Conservation (phyloP, 2,888 invertebrate genomes). For the Pegoplata infirma region DNA sequence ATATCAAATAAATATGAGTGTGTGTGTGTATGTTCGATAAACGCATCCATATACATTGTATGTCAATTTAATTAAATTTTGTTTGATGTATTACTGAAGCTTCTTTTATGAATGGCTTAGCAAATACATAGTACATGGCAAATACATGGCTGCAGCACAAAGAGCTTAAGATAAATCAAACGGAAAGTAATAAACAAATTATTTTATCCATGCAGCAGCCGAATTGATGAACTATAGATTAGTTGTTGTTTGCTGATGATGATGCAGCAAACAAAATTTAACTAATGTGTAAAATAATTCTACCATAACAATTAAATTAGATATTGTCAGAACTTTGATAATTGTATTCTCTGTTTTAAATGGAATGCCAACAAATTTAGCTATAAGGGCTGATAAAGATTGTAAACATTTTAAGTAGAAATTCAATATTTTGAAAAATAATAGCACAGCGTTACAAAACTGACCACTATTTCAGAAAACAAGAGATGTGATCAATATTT, state of each 20-base stretch:
- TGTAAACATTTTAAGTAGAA: too few species aligned
- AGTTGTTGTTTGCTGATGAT: not conserved
- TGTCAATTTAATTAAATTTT: conserved; percentile 41
- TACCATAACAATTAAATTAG: too few species aligned
- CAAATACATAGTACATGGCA: not conserved
- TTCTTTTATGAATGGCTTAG: not conserved
- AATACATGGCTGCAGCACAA: not conserved
- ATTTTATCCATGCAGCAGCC: not conserved
- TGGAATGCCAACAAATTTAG: too few species aligned
- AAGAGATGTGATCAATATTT: too few species aligned
- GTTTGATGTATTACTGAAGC: conserved; percentile 10
- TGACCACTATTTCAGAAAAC: too few species aligned
- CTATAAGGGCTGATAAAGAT: too few species aligned
- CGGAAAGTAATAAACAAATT: conserved; percentile 22
- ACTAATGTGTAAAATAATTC: not conserved
- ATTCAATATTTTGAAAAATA: too few species aligned
- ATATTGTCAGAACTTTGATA: too few species aligned
- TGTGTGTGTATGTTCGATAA: not conserved
- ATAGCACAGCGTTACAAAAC: too few species aligned
- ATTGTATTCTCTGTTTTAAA: too few species aligned
- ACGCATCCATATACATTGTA: not conserved
- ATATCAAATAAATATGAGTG: not conserved
- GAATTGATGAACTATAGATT: not conserved
- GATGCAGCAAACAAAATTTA: not conserved
- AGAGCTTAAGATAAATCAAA: conserved; percentile 16